A percentile compares a stretch with the other conserved stretches of the same genome.
Conservation (phyloP, 2,888 invertebrate species). For the Ditylenchus weischeri region DNA sequence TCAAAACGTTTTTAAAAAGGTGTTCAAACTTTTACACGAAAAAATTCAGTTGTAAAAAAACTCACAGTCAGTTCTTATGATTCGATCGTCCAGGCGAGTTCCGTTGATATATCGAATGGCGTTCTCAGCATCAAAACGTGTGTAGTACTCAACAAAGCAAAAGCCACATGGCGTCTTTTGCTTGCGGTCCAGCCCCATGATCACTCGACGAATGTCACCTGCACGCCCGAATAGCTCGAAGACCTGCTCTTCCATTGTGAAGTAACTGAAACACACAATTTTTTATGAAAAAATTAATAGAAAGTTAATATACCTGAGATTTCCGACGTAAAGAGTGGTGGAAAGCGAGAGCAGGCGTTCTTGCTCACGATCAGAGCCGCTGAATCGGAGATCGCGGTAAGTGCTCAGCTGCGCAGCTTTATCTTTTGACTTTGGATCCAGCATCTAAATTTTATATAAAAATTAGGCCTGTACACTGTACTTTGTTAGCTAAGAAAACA, state of each 20-base stretch:
- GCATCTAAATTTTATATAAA: slow-evolving; percentile 19
- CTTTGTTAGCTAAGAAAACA: no score
- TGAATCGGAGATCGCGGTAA: slow-evolving; percentile 55
- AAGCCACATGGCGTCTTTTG: slow-evolving; percentile 99
- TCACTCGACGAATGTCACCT: slow-evolving; percentile 84
- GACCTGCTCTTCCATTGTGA: slow-evolving; percentile 89
- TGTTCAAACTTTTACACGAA: no score
- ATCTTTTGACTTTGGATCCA: slow-evolving; percentile 37
- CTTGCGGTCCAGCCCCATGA: slow-evolving; percentile 96
- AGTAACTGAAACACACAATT: no score
- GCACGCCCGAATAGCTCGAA: slow-evolving; percentile 91
- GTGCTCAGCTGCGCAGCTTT: slow-evolving; percentile 42
- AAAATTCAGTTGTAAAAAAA: no score
- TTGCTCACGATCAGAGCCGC: slow-evolving; percentile 56
- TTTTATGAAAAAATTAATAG: no score
- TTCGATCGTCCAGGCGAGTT: slow-evolving; percentile 86
- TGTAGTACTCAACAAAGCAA: slow-evolving; percentile 84
- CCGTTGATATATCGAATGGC: slow-evolving; percentile 82
- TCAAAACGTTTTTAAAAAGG: no score
- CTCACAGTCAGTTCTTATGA: slow-evolving; percentile 86
- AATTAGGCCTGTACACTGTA: no score
- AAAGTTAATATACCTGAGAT: slow-evolving; percentile 75
- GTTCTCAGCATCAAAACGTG: slow-evolving; percentile 64
- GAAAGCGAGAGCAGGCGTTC: slow-evolving; percentile 74
- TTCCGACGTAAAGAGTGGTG: slow-evolving; percentile 89